A percentile compares a stretch with the other conserved stretches of the same genome.
These are phyloP conservation scores for Eremophila alpestris DNA, from an alignment of 2,797 vertebrate species.

Conservation along the genomic window DNA sequence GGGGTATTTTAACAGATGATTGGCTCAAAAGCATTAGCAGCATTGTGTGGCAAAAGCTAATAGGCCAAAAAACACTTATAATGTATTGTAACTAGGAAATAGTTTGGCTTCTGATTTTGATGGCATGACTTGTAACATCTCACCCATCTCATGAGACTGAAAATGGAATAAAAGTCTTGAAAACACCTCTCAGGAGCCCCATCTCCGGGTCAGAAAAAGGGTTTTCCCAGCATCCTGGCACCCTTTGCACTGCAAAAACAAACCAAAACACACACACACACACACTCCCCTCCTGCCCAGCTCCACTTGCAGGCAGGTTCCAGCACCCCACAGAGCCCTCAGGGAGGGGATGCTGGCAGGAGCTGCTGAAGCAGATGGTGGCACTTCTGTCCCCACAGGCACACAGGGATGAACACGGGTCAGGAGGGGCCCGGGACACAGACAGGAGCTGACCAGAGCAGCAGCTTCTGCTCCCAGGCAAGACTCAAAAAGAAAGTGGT, in stretches of 20 bases:
- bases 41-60: no score
- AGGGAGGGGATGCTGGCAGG: accelerated
- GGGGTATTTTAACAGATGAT: no score
- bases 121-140: no score
- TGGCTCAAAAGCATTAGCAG: no score
- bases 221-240: neutral
- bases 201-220: no score
- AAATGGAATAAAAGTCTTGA: no score
- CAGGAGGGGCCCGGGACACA: neutral
- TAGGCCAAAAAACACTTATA: no score
- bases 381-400: neutral
- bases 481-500: neutral
- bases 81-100: no score
- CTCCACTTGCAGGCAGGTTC: accelerated
- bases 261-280: neutral
- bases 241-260: neutral
- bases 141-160: no score
- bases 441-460: accelerated
- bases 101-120: no score
- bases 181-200: no score
- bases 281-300: neutral
- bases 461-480: neutral
- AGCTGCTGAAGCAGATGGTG: neutral
- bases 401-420: accelerated
- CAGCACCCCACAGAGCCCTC: neutral